Conservation (phyloP, 2,113 vertebrate species). For the Nipponia nippon region DNA sequence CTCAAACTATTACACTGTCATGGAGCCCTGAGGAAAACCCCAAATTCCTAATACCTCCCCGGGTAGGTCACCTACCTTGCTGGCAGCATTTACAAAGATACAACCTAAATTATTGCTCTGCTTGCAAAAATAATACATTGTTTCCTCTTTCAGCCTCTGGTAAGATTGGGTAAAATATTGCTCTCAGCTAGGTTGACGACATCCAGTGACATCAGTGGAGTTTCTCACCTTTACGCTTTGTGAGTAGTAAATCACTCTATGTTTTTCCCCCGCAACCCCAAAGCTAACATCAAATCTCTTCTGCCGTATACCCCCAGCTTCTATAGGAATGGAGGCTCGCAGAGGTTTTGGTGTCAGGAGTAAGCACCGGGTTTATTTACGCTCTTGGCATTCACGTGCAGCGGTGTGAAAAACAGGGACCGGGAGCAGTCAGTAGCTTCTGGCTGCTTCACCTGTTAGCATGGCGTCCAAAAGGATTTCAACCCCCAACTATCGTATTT, state of each 20-base stretch:
- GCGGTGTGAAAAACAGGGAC: background rate
- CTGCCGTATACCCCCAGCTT: background rate
- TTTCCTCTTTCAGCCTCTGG: conserved; percentile 6
- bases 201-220: background rate
- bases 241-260: accelerated
- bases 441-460: conserved; percentile 18
- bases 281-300: background rate
- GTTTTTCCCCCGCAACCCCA: background rate
- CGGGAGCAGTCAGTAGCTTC: background rate
- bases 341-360: background rate
- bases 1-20: background rate
- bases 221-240: background rate
- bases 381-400: background rate
- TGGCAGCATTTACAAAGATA: background rate
- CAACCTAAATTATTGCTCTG: background rate
- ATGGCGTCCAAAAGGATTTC: background rate
- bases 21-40: background rate
- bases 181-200: background rate
- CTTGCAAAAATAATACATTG: conserved; percentile 9
- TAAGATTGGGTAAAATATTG: background rate
- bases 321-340: background rate
- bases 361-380: background rate
- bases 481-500: background rate
- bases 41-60: background rate
- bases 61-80: background rate